phyloP scores from a whole-genome alignment of 2,888 invertebrate species.

The Noctua pronuba region DNA sequence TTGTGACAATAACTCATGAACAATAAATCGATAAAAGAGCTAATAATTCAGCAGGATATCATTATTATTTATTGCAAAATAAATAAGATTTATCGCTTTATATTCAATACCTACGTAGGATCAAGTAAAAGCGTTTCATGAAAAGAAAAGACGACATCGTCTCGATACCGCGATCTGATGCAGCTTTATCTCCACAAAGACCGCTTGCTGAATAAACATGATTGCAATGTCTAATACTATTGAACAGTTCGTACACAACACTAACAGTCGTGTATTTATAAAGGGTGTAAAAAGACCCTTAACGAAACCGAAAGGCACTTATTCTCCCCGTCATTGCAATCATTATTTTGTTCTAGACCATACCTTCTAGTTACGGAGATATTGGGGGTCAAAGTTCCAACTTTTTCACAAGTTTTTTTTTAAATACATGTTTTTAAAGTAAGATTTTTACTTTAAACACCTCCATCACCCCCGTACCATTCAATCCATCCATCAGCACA shows the following conservation, averaged over 20 bases:
- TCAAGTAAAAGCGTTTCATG: constrained; percentile 37
- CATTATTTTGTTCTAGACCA: too few species aligned
- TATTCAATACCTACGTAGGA: constrained; percentile 57
- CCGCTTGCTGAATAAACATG: constrained; percentile 76
- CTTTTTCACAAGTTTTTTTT: too few species aligned
- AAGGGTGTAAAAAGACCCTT: too few species aligned
- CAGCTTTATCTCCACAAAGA: constrained; percentile 72
- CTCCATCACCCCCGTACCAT: too few species aligned
- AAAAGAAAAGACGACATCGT: constrained; percentile 58
- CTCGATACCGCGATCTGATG: constrained; percentile 70
- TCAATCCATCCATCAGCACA: too few species aligned
- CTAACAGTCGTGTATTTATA: constrained; percentile 38
- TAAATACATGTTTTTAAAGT: too few species aligned
- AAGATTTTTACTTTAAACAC: too few species aligned
- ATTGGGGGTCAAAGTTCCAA: too few species aligned
- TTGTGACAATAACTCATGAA: constrained; percentile 8
- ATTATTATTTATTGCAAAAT: constrained; percentile 36
- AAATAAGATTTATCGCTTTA: constrained; percentile 60
- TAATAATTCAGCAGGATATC: constrained; percentile 31
- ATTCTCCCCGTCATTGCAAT: too few species aligned
- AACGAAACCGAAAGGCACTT: too few species aligned
- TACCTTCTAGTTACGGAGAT: too few species aligned
- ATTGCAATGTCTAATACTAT: constrained; percentile 69
- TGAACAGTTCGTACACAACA: constrained; percentile 64
- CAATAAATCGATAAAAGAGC: constrained; percentile 26